Evolutionary conservation across 2,113 vertebrate genomes (phyloP).

Genomic region (Lagopus leucura): DNA sequence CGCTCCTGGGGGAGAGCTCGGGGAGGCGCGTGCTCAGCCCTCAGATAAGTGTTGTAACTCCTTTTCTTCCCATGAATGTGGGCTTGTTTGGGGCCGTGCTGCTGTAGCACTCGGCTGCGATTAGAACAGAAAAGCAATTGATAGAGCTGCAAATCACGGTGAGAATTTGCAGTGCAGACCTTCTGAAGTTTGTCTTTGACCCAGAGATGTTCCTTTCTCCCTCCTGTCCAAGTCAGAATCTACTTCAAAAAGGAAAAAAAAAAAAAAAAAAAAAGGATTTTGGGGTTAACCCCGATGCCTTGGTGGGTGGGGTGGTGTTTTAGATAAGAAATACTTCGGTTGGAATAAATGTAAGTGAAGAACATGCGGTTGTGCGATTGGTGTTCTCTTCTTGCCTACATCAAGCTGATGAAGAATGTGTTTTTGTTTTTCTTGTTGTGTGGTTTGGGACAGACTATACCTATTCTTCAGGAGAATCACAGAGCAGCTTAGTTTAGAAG

Average conservation of each 20-base stretch:
- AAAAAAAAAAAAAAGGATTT: too few species aligned
- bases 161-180: not conserved
- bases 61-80: rapidly evolving
- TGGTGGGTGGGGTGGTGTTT: not conserved
- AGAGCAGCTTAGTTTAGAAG: too few species aligned
- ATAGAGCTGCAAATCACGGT: not conserved
- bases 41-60: not conserved
- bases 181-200: not conserved
- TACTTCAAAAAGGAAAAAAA: not conserved
- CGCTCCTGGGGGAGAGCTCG: not conserved
- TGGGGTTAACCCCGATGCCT: rapidly evolving
- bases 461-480: not conserved
- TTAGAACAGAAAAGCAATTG: not conserved
- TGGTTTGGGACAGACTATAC: rapidly evolving
- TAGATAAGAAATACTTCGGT: not conserved
- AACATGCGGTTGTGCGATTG: not conserved
- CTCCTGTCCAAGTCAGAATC: rapidly evolving
- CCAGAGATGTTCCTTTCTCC: not conserved
- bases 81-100: rapidly evolving
- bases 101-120: not conserved
- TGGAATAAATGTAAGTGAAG: not conserved
- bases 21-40: not conserved
- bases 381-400: not conserved
- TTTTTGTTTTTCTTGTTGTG: not conserved
- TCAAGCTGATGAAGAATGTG: not conserved